Conservation (phyloP, 2,113 vertebrate species). For the Azemiops feae region DNA sequence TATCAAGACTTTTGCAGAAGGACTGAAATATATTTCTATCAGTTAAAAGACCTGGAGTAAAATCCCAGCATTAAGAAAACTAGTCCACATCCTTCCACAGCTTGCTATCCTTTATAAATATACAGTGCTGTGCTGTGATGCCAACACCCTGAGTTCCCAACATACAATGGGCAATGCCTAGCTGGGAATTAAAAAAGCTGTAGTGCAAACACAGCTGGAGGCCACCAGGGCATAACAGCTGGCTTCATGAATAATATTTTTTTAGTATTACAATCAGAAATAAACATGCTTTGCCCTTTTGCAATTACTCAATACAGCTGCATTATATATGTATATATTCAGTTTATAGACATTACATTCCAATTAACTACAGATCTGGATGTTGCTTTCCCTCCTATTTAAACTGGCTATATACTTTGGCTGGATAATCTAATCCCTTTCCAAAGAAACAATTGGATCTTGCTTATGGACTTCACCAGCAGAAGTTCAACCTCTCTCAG, state of each 20-base stretch:
- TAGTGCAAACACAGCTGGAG: background rate
- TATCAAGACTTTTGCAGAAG: background rate
- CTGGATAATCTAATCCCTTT: background rate
- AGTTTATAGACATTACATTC: background rate
- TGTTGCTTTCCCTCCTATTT: background rate
- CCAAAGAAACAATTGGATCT: background rate
- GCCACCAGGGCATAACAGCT: background rate
- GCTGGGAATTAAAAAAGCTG: background rate
- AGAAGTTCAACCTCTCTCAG: background rate
- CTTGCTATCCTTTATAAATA: background rate
- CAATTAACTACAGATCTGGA: background rate
- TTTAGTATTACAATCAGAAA: background rate
- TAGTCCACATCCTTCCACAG: background rate
- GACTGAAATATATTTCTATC: background rate
- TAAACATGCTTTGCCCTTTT: background rate
- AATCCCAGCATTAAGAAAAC: constrained; percentile 8
- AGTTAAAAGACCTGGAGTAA: constrained; percentile 25
- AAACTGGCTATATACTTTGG: background rate
- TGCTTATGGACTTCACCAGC: background rate
- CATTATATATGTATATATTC: background rate
- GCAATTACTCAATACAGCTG: background rate
- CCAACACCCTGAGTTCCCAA: background rate
- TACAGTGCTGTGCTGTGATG: background rate
- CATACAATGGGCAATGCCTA: background rate
- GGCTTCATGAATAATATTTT: background rate